phyloP scores from a whole-genome alignment of 1,140 invertebrate species.

The Drosophila repleta region DNA sequence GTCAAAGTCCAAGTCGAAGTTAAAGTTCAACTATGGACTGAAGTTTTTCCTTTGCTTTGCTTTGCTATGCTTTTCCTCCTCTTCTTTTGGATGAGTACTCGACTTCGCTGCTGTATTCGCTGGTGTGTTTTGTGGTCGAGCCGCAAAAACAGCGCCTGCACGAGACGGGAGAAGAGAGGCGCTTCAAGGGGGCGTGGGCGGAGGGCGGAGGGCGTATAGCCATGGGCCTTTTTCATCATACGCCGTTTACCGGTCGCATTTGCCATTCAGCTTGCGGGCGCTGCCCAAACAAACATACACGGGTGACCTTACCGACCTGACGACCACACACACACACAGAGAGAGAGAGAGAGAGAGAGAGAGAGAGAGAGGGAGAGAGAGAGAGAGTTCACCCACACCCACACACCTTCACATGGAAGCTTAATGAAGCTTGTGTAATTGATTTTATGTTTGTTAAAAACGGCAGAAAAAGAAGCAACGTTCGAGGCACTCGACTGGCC shows the following conservation, averaged over 20 bases:
- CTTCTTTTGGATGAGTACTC: neutral
- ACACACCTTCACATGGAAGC: conserved; percentile 44
- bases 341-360: too few relatives aligned
- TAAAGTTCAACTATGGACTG: conserved; percentile 6
- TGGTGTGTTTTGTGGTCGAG: conserved; percentile 2
- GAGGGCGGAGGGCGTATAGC: conserved; percentile 9
- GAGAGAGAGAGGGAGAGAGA: too few relatives aligned
- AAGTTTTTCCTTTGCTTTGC: conserved; percentile 1
- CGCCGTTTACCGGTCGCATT: conserved; percentile 41
- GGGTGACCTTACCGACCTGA: conserved; percentile 44
- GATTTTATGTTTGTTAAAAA: conserved; percentile 81
- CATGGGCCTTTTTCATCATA: conserved; percentile 42
- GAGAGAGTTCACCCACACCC: neutral
- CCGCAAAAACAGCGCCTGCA: neutral
- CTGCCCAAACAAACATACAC: conserved; percentile 19
- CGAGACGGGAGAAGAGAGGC: too few relatives aligned
- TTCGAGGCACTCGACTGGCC: conserved; percentile 31
- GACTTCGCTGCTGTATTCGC: neutral
- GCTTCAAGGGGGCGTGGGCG: too few relatives aligned
- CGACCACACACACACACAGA: conserved; percentile 21
- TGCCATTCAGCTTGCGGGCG: conserved; percentile 28
- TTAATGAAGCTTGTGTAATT: conserved; percentile 81
- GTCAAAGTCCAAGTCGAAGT: conserved; percentile 13
- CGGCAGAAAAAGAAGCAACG: conserved; percentile 77
- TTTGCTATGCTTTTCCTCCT: too few relatives aligned